Evolutionary conservation across 1,140 invertebrate species (phyloP).

Genomic region (Drosophila obscura): DNA sequence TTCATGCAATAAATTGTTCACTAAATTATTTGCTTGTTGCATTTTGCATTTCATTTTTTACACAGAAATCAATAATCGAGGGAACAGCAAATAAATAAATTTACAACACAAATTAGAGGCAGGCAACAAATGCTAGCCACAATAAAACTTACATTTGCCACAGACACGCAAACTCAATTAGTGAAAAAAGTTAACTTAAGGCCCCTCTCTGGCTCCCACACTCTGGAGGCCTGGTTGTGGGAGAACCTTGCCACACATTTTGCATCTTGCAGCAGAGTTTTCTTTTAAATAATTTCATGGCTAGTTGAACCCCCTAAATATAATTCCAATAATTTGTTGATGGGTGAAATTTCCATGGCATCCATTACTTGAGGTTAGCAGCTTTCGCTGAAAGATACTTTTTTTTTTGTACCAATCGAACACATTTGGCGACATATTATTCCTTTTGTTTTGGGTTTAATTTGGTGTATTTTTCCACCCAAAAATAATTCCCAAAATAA

Average conservation of each 20-base stretch:
- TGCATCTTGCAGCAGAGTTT: too few relatives aligned
- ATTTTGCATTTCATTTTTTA: slow-evolving; percentile 48
- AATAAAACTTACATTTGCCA: slow-evolving; percentile 60
- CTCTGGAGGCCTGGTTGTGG: slow-evolving; percentile 19
- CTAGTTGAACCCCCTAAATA: too few relatives aligned
- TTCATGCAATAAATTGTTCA: slow-evolving; percentile 66
- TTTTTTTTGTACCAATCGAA: too few relatives aligned
- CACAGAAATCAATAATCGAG: slow-evolving; percentile 62
- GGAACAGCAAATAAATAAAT: slow-evolving; percentile 21
- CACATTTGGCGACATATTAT: too few relatives aligned
- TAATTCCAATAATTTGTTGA: too few relatives aligned
- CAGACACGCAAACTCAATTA: slow-evolving; percentile 79
- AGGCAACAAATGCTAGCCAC: slow-evolving; percentile 21
- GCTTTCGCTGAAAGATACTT: too few relatives aligned
- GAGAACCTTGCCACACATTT: slow-evolving; percentile 11
- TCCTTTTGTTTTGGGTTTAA: too few relatives aligned
- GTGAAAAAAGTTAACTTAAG: slow-evolving; percentile 52
- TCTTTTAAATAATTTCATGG: too few relatives aligned
- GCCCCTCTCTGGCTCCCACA: too few relatives aligned
- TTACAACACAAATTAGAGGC: slow-evolving; percentile 38
- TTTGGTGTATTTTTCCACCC: background rate
- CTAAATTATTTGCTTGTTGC: slow-evolving; percentile 37
- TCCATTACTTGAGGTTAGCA: too few relatives aligned
- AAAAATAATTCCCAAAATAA: too few relatives aligned
- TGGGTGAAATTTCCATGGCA: too few relatives aligned